A percentile compares a stretch with the other conserved stretches of the same genome.
These are phyloP conservation scores for Pyrocoelia pectoralis DNA, from an alignment of 2,888 invertebrate species.

Conservation along the genomic window DNA sequence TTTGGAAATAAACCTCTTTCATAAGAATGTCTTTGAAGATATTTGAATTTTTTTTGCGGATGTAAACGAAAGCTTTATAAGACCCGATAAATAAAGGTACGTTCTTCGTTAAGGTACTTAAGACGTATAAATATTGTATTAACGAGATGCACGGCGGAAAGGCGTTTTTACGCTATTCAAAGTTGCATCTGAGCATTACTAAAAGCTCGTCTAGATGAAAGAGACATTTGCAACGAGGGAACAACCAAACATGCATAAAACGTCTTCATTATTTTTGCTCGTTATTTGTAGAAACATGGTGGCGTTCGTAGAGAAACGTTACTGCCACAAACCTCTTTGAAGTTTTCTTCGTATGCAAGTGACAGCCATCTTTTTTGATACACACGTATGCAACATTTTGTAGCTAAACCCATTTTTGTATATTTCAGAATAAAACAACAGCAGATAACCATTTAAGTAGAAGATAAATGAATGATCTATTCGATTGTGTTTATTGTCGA, in stretches of 20 bases:
- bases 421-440: not conserved
- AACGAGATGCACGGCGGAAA: constrained; percentile 22
- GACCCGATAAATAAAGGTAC: not conserved
- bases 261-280: constrained; percentile 49
- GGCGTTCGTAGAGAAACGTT: constrained; percentile 24
- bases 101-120: not conserved
- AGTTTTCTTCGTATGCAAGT: constrained; percentile 41
- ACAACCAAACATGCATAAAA: constrained; percentile 49
- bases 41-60: too few relatives aligned
- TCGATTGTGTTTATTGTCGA: constrained; percentile 15
- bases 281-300: constrained; percentile 45
- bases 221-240: constrained; percentile 31
- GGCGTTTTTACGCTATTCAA: constrained; percentile 36
- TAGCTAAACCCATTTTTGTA: not conserved
- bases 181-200: constrained; percentile 27
- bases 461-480: constrained; percentile 24
- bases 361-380: constrained; percentile 35
- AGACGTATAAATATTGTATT: constrained; percentile 19
- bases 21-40: too few relatives aligned
- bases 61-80: too few relatives aligned
- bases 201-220: constrained; percentile 29
- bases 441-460: constrained; percentile 1
- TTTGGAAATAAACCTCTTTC: too few relatives aligned
- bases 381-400: constrained; percentile 11
- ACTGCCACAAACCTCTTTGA: constrained; percentile 40